A percentile compares a stretch with the other conserved stretches of the same genome.
These are phyloP conservation scores for Cremastinae sp. DNA, from an alignment of 2,888 invertebrate species.

Conservation along the genomic window DNA sequence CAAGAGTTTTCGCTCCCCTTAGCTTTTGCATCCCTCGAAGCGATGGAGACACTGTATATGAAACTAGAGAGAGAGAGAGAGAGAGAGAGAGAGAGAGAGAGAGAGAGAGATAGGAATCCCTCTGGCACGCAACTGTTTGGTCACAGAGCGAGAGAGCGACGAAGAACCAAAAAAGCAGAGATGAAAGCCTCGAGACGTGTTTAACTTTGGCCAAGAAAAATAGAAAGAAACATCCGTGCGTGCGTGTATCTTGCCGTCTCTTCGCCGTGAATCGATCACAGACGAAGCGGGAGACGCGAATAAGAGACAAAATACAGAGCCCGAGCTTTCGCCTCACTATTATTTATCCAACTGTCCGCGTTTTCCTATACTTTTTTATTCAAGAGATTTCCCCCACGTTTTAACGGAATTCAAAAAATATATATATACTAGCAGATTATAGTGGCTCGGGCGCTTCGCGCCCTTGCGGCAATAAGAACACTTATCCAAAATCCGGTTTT, in stretches of 20 bases:
- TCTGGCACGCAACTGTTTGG: conserved; percentile 24
- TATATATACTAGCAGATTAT: no score
- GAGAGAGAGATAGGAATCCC: not conserved
- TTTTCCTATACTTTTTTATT: conserved; percentile 37
- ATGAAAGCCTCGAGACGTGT: conserved; percentile 49
- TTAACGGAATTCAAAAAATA: not conserved
- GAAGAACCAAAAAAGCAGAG: conserved; percentile 19
- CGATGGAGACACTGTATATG: conserved; percentile 13
- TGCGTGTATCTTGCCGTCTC: conserved; percentile 31
- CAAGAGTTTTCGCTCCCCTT: conserved; percentile 49
- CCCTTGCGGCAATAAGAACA: no score
- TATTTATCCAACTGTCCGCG: conserved; percentile 41
- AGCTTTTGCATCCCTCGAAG: conserved; percentile 41
- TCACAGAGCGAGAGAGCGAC: conserved; percentile 6
- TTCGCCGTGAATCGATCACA: conserved; percentile 55
- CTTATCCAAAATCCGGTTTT: no score
- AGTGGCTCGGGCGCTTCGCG: no score
- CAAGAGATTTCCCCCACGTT: not conserved
- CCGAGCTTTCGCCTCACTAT: conserved; percentile 36
- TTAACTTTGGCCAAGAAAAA: conserved; percentile 61
- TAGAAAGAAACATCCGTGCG: conserved; percentile 46
- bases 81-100: not conserved
- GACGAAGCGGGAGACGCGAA: conserved; percentile 3
- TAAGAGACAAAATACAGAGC: conserved; percentile 23
- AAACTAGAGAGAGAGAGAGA: not conserved